These are phyloP conservation scores for Tetraodon nigroviridis DNA, from an alignment of 2,113 vertebrate species.

Conservation along the genomic window DNA sequence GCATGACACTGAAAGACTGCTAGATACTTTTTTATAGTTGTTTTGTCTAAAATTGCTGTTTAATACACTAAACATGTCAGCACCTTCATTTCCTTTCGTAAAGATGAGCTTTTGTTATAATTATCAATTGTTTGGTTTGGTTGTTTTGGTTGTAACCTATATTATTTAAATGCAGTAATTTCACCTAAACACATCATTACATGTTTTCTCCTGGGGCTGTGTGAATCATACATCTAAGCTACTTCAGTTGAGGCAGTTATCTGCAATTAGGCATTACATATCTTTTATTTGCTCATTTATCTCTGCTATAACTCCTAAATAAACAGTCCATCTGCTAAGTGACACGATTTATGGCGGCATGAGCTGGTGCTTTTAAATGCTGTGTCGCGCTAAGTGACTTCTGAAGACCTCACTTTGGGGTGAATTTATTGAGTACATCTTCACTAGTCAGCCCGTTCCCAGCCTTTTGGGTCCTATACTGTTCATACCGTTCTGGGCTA, in stretches of 20 bases:
- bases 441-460: conserved; percentile 38
- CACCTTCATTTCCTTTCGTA: background rate
- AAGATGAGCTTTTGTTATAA: background rate
- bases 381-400: conserved; percentile 29
- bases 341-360: conserved; percentile 28
- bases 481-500: conserved; percentile 46
- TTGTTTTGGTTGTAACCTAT: conserved; percentile 1
- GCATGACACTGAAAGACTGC: conserved; percentile 5
- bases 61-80: background rate
- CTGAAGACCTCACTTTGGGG: conserved; percentile 36
- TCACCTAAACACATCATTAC: background rate
- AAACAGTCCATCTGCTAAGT: conserved; percentile 25
- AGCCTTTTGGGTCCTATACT: conserved; percentile 33
- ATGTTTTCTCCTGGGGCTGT: background rate
- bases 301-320: conserved; percentile 29
- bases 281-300: conserved; percentile 24
- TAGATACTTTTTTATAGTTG: conserved; percentile 1
- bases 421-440: conserved; percentile 53
- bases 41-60: conserved; percentile 4
- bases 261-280: conserved; percentile 31
- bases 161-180: background rate
- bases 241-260: conserved; percentile 17
- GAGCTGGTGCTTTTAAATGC: conserved; percentile 45
- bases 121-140: too few species aligned
- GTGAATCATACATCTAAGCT: conserved; percentile 1